Conservation (phyloP, 2,113 vertebrate genomes). For the Tachysurus vachellii region DNA sequence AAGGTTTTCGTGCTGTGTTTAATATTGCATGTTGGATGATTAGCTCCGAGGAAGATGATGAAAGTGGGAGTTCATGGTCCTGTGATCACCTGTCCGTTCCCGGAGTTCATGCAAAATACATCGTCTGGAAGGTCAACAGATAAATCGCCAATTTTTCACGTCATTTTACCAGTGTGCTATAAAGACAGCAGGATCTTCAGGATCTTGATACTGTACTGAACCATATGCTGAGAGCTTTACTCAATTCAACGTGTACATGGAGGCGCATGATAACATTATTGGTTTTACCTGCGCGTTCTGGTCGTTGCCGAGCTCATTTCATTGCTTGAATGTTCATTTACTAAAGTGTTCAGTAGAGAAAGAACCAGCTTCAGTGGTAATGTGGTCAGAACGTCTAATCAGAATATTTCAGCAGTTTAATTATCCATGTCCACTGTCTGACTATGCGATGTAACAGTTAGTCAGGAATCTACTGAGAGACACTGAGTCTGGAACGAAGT, state of each 20-base stretch:
- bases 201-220: neutral
- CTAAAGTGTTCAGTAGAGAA: neutral
- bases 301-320: slow-evolving; percentile 8
- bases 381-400: neutral
- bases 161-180: neutral
- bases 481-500: neutral
- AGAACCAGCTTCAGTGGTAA: neutral
- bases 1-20: slow-evolving; percentile 59
- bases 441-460: neutral
- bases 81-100: slow-evolving; percentile 55
- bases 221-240: neutral
- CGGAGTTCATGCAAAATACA: slow-evolving; percentile 58
- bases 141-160: neutral
- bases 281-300: neutral
- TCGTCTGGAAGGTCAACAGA: slow-evolving; percentile 23
- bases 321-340: neutral
- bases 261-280: neutral
- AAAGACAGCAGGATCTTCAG: neutral
- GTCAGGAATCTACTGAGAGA: neutral
- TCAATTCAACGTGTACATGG: neutral
- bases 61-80: slow-evolving; percentile 61
- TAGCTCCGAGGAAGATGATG: slow-evolving; percentile 54
- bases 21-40: slow-evolving; percentile 62
- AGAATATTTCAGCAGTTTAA: neutral
- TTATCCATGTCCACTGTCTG: neutral